Evolutionary conservation across 2,888 invertebrate genomes (phyloP), one percentile per base, ranked within the genome.

Genomic region (Steinernema hermaphroditum): DNA sequence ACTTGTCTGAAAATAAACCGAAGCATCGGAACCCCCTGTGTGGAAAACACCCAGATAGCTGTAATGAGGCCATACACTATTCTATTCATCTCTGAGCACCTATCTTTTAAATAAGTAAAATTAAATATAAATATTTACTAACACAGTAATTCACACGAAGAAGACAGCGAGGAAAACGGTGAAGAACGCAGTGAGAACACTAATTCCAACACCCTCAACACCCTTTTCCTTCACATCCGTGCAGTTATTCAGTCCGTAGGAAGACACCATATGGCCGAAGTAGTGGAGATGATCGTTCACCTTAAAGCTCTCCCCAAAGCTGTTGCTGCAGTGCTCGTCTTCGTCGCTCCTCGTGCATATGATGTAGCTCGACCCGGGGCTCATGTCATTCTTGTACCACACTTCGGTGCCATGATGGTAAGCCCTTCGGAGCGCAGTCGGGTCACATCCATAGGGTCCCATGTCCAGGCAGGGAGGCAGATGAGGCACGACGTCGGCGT

Each of bases 401-500:
- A 76, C 73, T 62, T 76, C 76, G 8, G 72, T 72, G 14, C 74
- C 74, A 69, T 76, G 76, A 50, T 76, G 76, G 41, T 76, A 76
- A 16, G 62, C 70, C n/a, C 74, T 41, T 27, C 68, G n/a, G 29
- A 54, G 70, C 4, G 50, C 72, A 4, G 19, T 12, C 1, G 54
- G n/a, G 32, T 68, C 71, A 41, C 73, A 72, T 1, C 50, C 62
- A 19, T 62, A 70, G n/a, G 24, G 27, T 32, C 70, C 68, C 4
- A 27, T 29, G n/a, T 49, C 32, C 24, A n/a, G 19, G 71, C 78
- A 78, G 1, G 76, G 75, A 0, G 78, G 77, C n/a, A 77, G 73
- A 72, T 78, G 78, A 16, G 77, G 77, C 0, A 77, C 76, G 27
- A 77, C 72, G 71, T 78, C 78, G 9, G 70, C 74, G 14, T 70